phyloP scores from a whole-genome alignment of 2,888 invertebrate genomes.

The Tuberolachnus salignus region DNA sequence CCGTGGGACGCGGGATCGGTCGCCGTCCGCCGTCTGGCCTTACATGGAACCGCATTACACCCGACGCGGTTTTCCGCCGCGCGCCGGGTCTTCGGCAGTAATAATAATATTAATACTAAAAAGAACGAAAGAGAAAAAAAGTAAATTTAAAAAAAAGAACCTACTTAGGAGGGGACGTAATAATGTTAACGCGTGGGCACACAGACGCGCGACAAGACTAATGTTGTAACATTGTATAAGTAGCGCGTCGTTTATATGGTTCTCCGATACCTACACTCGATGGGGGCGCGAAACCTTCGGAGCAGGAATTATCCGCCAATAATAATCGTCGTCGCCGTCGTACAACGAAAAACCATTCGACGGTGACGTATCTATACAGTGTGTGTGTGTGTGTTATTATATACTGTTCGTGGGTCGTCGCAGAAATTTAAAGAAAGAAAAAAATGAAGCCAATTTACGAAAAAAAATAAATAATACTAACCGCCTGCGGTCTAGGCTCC shows the following conservation, averaged over 20 bases:
- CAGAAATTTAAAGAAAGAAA: conserved; percentile 16
- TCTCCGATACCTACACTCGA: conserved; percentile 1
- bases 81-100: background rate
- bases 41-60: conserved; percentile 51
- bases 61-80: conserved; percentile 29
- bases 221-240: conserved; percentile 4
- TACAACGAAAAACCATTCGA: too few species aligned
- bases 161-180: background rate
- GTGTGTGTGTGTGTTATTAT: background rate
- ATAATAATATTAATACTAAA: too few species aligned
- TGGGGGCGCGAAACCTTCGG: too few species aligned
- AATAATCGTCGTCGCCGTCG: too few species aligned
- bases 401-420: conserved; percentile 5
- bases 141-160: background rate
- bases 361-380: background rate
- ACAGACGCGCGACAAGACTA: conserved; percentile 8
- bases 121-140: too few species aligned
- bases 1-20: conserved; percentile 51
- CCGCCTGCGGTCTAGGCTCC: background rate
- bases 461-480: too few species aligned
- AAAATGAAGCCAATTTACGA: background rate
- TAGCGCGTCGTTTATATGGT: conserved; percentile 19
- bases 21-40: conserved; percentile 21
- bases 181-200: conserved; percentile 6
- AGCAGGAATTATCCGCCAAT: too few species aligned